phyloP scores from a whole-genome alignment of 2,113 vertebrate genomes.

The Dromas ardeola region DNA sequence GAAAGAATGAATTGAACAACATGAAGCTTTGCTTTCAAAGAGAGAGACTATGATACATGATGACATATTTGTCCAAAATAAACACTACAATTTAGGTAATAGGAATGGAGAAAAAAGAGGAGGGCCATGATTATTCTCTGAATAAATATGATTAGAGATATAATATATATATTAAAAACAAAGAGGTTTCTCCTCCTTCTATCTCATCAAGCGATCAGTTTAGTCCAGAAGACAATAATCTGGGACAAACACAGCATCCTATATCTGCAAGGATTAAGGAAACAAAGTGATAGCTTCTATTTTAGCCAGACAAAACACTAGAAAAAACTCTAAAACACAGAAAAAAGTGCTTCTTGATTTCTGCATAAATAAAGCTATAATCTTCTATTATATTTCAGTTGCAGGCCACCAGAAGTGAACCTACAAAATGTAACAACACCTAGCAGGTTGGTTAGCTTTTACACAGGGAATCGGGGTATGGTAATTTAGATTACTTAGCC shows the following conservation, averaged over 20 bases:
- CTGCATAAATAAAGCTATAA: not conserved
- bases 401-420: not conserved
- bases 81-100: not conserved
- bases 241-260: not conserved
- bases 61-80: not conserved
- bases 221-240: not conserved
- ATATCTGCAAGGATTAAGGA: not conserved
- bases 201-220: not conserved
- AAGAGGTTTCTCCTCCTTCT: not conserved
- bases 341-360: not conserved
- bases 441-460: not conserved
- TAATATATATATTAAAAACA: not conserved
- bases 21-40: not conserved
- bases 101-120: not conserved
- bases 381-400: not conserved
- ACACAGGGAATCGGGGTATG: rapidly evolving
- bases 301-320: not conserved
- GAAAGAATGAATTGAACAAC: not conserved
- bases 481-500: not conserved
- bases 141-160: not conserved
- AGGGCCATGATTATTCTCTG: not conserved
- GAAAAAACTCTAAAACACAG: not conserved
- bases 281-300: not conserved
- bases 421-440: not conserved
- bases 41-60: not conserved